phyloP scores from a whole-genome alignment of 2,888 invertebrate genomes.

The Macaria notata region DNA sequence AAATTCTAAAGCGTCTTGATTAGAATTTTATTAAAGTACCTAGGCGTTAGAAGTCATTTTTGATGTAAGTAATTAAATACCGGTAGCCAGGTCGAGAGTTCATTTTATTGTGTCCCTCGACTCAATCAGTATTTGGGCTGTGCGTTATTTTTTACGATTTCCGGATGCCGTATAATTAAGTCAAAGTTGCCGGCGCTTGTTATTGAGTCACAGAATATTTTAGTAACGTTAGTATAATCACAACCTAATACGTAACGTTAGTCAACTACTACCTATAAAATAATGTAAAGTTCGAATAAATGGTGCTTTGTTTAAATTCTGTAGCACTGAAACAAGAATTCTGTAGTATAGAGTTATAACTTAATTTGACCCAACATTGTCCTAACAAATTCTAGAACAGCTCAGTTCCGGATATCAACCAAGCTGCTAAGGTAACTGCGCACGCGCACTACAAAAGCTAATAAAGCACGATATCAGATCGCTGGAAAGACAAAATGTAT shows the following conservation, averaged over 20 bases:
- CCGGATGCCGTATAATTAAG: constrained; percentile 26
- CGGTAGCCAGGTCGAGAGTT: constrained; percentile 6
- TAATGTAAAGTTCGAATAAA: too few species aligned
- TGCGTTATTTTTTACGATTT: constrained; percentile 27
- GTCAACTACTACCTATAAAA: too few species aligned
- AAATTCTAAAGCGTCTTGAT: constrained; percentile 1
- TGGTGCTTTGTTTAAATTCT: too few species aligned
- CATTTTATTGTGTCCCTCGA: constrained; percentile 10
- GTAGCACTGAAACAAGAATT: too few species aligned
- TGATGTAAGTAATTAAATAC: constrained; percentile 6
- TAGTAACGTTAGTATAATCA: constrained; percentile 19
- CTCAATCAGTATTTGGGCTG: constrained; percentile 26
- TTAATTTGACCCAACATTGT: too few species aligned
- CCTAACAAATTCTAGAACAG: too few species aligned
- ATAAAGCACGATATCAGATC: constrained; percentile 37
- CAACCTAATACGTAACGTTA: neutral
- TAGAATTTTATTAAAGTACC: neutral
- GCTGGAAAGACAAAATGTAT: constrained; percentile 47
- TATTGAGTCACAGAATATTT: constrained; percentile 26
- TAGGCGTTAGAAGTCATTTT: neutral
- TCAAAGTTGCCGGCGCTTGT: constrained; percentile 26
- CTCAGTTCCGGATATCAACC: too few species aligned
- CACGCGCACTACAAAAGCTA: constrained; percentile 20
- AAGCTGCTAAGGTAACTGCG: constrained; percentile 1
- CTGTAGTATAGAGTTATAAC: too few species aligned